A percentile compares a stretch with the other conserved stretches of the same genome.
These are phyloP conservation scores for Pedetes capensis DNA, from an alignment of 2,113 vertebrate species.

Conservation along the genomic window DNA sequence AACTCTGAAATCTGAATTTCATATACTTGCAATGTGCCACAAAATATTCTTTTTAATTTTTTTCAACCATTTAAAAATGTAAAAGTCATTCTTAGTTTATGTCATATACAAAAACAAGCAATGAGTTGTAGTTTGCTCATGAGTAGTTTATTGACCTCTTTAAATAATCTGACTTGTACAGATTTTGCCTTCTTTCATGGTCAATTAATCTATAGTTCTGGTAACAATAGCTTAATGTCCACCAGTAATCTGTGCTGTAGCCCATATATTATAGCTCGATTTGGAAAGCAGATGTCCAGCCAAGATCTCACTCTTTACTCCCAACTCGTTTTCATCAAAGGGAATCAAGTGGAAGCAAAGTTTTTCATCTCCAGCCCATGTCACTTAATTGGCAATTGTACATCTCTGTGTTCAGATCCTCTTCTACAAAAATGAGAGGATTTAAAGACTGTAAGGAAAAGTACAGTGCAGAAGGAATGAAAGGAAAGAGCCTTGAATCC, in stretches of 20 bases:
- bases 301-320: not conserved
- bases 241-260: not conserved
- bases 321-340: not conserved
- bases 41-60: not conserved
- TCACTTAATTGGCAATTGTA: not conserved
- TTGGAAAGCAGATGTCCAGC: not conserved
- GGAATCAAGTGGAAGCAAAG: not conserved
- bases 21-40: not conserved
- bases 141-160: not conserved
- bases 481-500: not conserved
- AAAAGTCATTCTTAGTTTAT: not conserved
- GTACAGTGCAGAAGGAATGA: not conserved
- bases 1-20: not conserved
- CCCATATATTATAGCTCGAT: not conserved
- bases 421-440: not conserved
- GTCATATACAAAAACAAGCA: not conserved
- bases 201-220: not conserved
- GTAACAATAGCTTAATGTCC: not conserved
- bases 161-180: not conserved
- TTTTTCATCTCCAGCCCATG: not conserved
- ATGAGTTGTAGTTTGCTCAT: not conserved
- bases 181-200: not conserved
- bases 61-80: not conserved
- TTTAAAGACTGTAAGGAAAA: not conserved
- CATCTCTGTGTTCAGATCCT: not conserved